Conservation (phyloP, 2,888 invertebrate genomes). For the Atethmia centrago region DNA sequence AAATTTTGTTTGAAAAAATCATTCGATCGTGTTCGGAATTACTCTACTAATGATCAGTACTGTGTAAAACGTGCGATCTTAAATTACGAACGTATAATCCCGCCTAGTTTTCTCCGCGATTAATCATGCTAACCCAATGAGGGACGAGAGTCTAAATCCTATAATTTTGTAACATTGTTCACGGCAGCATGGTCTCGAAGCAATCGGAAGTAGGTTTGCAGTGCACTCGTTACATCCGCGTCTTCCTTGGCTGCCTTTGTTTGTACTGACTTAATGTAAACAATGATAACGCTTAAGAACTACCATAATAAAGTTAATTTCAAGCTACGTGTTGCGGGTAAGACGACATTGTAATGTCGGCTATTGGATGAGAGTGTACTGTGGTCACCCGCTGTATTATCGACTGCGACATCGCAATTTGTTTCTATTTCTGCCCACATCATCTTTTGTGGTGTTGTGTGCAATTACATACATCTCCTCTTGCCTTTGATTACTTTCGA, state of each 20-base stretch:
- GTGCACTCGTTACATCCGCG: slow-evolving; percentile 81
- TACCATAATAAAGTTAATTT: slow-evolving; percentile 32
- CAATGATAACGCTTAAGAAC: slow-evolving; percentile 24
- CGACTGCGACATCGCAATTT: slow-evolving; percentile 83
- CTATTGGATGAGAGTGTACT: slow-evolving; percentile 68
- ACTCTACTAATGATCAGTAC: slow-evolving; percentile 79
- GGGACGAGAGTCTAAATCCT: slow-evolving; percentile 84
- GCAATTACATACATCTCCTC: slow-evolving; percentile 80
- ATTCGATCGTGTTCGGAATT: slow-evolving; percentile 79
- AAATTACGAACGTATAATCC: slow-evolving; percentile 82
- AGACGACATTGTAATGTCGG: slow-evolving; percentile 58
- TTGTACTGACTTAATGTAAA: slow-evolving; percentile 42
- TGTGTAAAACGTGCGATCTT: slow-evolving; percentile 82
- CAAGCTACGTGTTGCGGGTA: slow-evolving; percentile 32
- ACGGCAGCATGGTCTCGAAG: slow-evolving; percentile 76
- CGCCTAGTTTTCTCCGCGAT: slow-evolving; percentile 85
- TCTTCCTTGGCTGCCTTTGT: slow-evolving; percentile 58
- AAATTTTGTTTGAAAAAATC: slow-evolving; percentile 77
- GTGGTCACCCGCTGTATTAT: slow-evolving; percentile 79
- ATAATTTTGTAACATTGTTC: slow-evolving; percentile 87
- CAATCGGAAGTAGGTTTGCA: slow-evolving; percentile 87
- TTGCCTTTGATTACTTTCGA: slow-evolving; percentile 77
- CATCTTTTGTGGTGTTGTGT: slow-evolving; percentile 78
- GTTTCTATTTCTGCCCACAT: slow-evolving; percentile 82
- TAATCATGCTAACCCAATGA: slow-evolving; percentile 88